Evolutionary conservation across 2,797 vertebrate genomes (phyloP).

Genomic region (Enteromius mattozi): DNA sequence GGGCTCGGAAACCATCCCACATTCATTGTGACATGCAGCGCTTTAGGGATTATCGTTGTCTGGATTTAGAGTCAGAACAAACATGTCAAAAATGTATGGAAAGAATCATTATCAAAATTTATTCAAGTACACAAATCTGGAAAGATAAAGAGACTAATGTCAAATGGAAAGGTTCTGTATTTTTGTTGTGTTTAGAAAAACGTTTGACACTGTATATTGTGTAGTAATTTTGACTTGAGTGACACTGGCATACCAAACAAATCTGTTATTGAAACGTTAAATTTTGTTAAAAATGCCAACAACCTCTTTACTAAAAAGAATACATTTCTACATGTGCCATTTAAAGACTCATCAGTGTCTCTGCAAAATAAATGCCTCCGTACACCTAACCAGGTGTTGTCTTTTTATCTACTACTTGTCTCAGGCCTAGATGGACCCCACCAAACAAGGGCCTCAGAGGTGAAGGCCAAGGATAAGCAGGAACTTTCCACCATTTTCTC

Average conservation of each 20-base stretch:
- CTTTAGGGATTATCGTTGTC: not conserved
- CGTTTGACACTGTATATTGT: not conserved
- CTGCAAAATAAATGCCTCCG: not conserved
- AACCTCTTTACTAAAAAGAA: not conserved
- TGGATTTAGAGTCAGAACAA: not conserved
- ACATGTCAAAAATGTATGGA: not conserved
- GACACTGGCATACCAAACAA: not conserved
- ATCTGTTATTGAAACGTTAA: not conserved
- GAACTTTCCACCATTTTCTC: constrained; percentile 80
- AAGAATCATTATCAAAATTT: not conserved
- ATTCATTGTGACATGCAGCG: not conserved
- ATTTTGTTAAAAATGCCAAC: not conserved
- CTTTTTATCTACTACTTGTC: not conserved
- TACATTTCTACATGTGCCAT: constrained; percentile 15
- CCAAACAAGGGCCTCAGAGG: constrained; percentile 47
- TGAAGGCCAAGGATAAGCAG: constrained; percentile 69
- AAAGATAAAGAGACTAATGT: not conserved
- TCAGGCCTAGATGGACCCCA: constrained; percentile 17
- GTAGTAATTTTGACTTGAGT: not conserved
- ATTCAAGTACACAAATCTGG: not conserved
- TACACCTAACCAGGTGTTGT: not conserved
- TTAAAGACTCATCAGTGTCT: not conserved
- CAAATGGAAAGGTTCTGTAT: not conserved
- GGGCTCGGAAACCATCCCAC: not conserved
- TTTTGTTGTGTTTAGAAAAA: not conserved